Base-by-base conservation (phyloP, 2,888 invertebrate species). In the Polymixis lichenea region DNA sequence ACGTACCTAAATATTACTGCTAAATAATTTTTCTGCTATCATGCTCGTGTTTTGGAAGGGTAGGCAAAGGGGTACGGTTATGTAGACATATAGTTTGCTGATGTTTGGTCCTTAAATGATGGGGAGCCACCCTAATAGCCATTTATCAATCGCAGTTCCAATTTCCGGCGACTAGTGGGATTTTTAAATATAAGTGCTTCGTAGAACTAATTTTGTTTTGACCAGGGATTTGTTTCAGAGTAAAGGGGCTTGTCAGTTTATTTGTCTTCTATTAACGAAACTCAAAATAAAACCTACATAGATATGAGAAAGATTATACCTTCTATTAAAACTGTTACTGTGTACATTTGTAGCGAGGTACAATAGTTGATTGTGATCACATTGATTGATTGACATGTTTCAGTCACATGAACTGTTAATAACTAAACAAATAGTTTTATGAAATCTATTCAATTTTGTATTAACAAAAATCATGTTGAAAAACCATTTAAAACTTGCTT, bases 61-160 rank as follows among this genome's bases (percentile, higher is more conserved):
- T 78, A 38, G 19, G 56, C 9, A 56, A 56, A 58, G 22, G 55
- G 60, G 32, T 72, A 53, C 8, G 28, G n/a, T 22, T 32, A 38
- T 46, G 32, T 53, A 60, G 49, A 2, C 13, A 62, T 77, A 77
- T 80, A 74, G 61, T 67, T 80, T 32, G n/a, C n/a, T 53, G 38
- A 80, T 65, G n/a, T 80, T 60, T 49, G 25, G 25, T 46, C 32
- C 58, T 68, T 28, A 62, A 80, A 73, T 78, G 64, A 75, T 78
- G 43, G 66, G 78, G 66, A 51, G 55, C 55, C 13, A 61, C 75
- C 81, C 75, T 81, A 28, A 67, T 46, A 66, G 49, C 22, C 61
- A 74, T 78, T 78, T 75, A 80, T 80, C 81, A 81, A 55, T 51
- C 51, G 51, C 66, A 80, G 66, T 80, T 67, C 55, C 43, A 78